Evolutionary conservation across 2,888 invertebrate species (phyloP), one percentile per base, ranked within the genome.

Genomic region (Dendrolimus houi): DNA sequence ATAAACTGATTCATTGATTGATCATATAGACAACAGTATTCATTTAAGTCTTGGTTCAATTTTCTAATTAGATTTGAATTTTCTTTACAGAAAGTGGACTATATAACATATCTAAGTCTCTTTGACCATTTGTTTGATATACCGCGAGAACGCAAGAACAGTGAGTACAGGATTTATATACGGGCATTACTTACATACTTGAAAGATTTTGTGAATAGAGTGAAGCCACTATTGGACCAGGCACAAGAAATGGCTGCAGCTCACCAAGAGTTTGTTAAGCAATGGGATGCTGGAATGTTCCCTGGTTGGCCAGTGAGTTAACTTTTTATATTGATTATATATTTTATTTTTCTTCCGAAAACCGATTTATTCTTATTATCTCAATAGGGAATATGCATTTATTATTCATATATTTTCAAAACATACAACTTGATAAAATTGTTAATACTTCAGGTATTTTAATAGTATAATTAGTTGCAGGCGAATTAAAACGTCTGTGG

Each of bases 101-200:
- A 99, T 83, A 97, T 99, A 56, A 95, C 96, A 0, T 99, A 99
- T 81, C 85, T 99, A 61, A 95, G 96, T 63, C 95, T 95, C 59
- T 98, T 99, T 79, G 99, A 99, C 81, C 97, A 97, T 76, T 92
- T 99, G 13, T 98, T 96, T 82, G 99, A 99, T 72, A 96, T 99
- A 73, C 95, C 98, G 0, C 96, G 95, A 87, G 97, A 97, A 70
- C 92, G 96, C 59, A 97, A 96, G 87, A 97, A 96, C 79, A 95
- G 95, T 57, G 96, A 96, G 67, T 97, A 96, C 78, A 92, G 95
- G 57, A 94, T 94, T 68, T 99, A 99, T 80, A 89, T 99, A 47
- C 92, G 96, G 60, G 92, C 93, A 1, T 85, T 99, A 13, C 91
- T 98, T 59, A 95, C 96, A 47, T 99, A 99, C 81, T 85, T 99